Evolutionary conservation across 2,113 vertebrate species (phyloP).

Genomic region (Charadrius vociferus): DNA sequence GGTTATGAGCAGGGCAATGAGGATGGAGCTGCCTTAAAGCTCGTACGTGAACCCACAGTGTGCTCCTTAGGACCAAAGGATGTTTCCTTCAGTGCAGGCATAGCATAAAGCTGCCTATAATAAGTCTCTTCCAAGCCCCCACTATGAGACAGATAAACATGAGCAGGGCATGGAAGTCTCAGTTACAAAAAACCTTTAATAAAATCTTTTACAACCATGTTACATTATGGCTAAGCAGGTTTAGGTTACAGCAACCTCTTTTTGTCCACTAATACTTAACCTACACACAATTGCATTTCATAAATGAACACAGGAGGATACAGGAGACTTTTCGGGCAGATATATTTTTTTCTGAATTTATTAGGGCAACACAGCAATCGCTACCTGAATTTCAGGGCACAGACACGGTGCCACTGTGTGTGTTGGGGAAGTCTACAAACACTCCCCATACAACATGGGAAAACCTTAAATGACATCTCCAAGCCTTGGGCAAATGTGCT

Average conservation of each 20-base stretch:
- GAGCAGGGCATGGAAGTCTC: not conserved
- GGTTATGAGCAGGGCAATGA: not conserved
- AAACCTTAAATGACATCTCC: not conserved
- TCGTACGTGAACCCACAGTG: accelerated
- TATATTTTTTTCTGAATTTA: not conserved
- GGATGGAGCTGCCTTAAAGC: not conserved
- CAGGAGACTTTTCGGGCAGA: not conserved
- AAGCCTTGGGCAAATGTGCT: not conserved
- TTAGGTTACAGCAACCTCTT: not conserved
- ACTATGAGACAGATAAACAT: not conserved
- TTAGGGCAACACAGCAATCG: not conserved
- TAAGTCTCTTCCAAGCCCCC: not conserved
- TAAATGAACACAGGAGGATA: not conserved
- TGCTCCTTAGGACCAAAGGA: not conserved
- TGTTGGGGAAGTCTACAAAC: not conserved
- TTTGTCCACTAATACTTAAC: not conserved
- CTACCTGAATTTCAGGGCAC: not conserved
- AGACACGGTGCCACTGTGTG: not conserved
- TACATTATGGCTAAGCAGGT: not conserved
- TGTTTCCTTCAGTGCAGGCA: not conserved
- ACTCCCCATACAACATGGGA: not conserved
- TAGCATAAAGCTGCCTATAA: not conserved
- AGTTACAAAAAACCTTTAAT: not conserved
- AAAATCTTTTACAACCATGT: not conserved
- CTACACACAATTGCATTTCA: not conserved